phyloP scores from a whole-genome alignment of 2,113 vertebrate species.

The Gila orcuttii region DNA sequence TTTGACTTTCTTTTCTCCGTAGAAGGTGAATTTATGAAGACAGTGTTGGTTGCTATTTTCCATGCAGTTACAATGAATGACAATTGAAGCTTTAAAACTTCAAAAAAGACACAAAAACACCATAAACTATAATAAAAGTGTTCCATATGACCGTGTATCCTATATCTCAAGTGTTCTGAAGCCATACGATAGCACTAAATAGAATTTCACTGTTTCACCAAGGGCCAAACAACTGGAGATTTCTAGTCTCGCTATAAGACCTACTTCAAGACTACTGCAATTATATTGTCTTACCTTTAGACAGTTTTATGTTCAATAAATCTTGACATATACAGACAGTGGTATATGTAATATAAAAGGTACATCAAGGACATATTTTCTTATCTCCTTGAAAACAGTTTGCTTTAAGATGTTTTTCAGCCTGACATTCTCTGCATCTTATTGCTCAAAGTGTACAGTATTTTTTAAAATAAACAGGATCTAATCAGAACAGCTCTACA shows the following conservation, averaged over 20 bases:
- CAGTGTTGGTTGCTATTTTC: not conserved
- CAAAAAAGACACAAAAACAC: not conserved
- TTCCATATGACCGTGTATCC: not conserved
- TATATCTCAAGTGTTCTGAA: not conserved
- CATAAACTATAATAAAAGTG: not conserved
- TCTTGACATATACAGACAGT: not conserved
- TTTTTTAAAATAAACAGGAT: slow-evolving; percentile 1
- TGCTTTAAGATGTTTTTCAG: slow-evolving; percentile 10
- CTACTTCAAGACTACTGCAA: not conserved
- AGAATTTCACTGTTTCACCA: not conserved
- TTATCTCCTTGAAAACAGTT: slow-evolving; percentile 11
- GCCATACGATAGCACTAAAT: not conserved
- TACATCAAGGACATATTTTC: not conserved
- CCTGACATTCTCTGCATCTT: not conserved
- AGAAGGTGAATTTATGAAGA: not conserved
- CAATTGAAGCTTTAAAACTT: not conserved
- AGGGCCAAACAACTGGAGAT: not conserved
- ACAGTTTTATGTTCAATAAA: not conserved
- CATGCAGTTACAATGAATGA: not conserved
- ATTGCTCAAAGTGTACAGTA: not conserved
- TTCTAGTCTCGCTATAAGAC: not conserved
- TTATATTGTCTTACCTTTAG: not conserved
- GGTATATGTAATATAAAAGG: not conserved
- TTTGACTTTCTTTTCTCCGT: not conserved
- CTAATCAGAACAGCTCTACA: not conserved